These are phyloP conservation scores for Lasioglossum albipes DNA, from an alignment of 1,140 invertebrate species.

Conservation along the genomic window DNA sequence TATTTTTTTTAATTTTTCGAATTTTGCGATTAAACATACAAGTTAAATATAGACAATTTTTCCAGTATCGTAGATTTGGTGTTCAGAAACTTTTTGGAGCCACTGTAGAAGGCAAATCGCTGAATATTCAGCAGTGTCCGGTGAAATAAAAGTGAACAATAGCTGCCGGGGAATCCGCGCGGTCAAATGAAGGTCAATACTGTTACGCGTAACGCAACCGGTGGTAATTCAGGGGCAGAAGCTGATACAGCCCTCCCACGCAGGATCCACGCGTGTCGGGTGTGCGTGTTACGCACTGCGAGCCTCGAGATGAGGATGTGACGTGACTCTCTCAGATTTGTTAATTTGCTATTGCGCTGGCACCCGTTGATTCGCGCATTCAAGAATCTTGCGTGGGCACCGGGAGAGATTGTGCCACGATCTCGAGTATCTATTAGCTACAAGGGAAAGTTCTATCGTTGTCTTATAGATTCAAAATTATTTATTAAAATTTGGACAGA, in stretches of 20 bases:
- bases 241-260: constrained; percentile 51
- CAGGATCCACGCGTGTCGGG: neutral
- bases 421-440: too few species aligned
- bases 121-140: neutral
- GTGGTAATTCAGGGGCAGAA: constrained; percentile 55
- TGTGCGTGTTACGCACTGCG: constrained; percentile 16
- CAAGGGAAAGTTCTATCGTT: too few species aligned
- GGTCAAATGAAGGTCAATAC: constrained; percentile 66
- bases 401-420: neutral
- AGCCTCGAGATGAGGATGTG: constrained; percentile 67
- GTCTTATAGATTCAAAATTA: too few species aligned
- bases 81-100: too few species aligned
- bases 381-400: neutral
- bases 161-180: constrained; percentile 36
- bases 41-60: too few species aligned
- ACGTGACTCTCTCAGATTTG: constrained; percentile 65
- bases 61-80: too few species aligned
- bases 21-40: too few species aligned
- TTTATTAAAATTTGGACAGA: too few species aligned
- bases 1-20: too few species aligned
- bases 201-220: constrained; percentile 38
- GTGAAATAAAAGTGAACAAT: neutral
- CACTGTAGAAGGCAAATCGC: too few species aligned
- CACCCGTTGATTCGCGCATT: constrained; percentile 56
- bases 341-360: constrained; percentile 69